Percentiles rank a stretch among this genome's conserved stretches.
phyloP scores from a whole-genome alignment of 2,888 invertebrate species.

The Fissipunctia ypsillon region DNA sequence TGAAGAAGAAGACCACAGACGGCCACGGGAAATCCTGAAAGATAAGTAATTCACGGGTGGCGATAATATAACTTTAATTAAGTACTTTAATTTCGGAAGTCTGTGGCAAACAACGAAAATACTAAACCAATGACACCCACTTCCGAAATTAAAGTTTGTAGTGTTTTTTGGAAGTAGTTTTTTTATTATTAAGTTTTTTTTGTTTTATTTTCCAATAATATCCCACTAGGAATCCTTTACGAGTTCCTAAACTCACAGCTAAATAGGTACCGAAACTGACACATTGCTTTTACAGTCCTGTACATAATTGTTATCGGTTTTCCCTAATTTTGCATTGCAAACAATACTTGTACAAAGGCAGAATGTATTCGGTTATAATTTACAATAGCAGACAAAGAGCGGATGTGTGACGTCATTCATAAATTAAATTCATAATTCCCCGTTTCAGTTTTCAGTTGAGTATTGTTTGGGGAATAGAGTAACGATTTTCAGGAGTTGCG shows the following conservation, averaged over 20 bases:
- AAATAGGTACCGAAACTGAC: not conserved
- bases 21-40: too few species aligned
- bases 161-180: too few species aligned
- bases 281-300: not conserved
- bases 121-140: too few species aligned
- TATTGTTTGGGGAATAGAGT: slow-evolving; percentile 17
- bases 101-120: too few species aligned
- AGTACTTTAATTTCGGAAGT: too few species aligned
- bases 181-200: too few species aligned
- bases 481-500: slow-evolving; percentile 17
- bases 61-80: too few species aligned
- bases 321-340: not conserved
- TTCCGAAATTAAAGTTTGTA: too few species aligned
- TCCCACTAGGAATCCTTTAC: not conserved
- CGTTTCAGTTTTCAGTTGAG: slow-evolving; percentile 3
- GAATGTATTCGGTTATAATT: slow-evolving; percentile 10
- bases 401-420: slow-evolving; percentile 34
- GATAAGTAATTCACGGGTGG: too few species aligned
- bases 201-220: not conserved
- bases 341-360: not conserved
- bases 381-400: slow-evolving; percentile 13
- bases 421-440: slow-evolving; percentile 29
- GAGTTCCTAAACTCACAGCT: not conserved
- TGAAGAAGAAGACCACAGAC: too few species aligned
- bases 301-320: not conserved